Base-by-base conservation (phyloP, 2,888 invertebrate genomes). In the Ptilodon capucinus region DNA sequence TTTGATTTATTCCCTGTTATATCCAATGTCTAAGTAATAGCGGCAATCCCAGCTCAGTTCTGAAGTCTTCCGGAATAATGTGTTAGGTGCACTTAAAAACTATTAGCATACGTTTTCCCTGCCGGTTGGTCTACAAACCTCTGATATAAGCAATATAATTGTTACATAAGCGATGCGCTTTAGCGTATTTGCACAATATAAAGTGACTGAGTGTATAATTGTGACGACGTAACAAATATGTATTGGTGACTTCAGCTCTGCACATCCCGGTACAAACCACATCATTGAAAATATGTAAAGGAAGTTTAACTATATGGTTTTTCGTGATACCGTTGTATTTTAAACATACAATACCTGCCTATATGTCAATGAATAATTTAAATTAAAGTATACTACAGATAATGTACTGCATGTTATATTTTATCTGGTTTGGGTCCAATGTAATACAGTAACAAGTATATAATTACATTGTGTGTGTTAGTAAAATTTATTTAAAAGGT, bases 161-260 rank as follows among this genome's bases (percentile, higher is more conserved):
- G n/a, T 3, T 3, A 2, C 7, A n/a, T 28, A 28, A 4, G 8
- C 4, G 2, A 25, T 25, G 28, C 28, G n/a, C 3, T 28, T 4
- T 28, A 11, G 28, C n/a, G 8, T 28, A 28, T 28, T 28, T n/a
- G 28, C 28, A 28, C 28, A 28, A 28, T 28, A 28, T n/a, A 28
- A n/a, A 11, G 11, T 28, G 28, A 28, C n/a, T 28, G 11, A 28
- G n/a, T n/a, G 28, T n/a, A 28, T n/a, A 28, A n/a, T n/a, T n/a
- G 8, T 28, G n/a, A 28, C 28, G n/a, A 11, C 9, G 6, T 4
- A 8, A 8, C 14, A 42, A 40, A 19, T 41, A 42, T 52, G 38
- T 48, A 40, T 52, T 45, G 40, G 34, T 54, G 61, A 60, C 60
- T 60, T 62, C 60, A 62, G n/a, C 34, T 35, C 43, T 41, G 38